Conservation (phyloP, 2,888 invertebrate species). For the Sesia bembeciformis region DNA sequence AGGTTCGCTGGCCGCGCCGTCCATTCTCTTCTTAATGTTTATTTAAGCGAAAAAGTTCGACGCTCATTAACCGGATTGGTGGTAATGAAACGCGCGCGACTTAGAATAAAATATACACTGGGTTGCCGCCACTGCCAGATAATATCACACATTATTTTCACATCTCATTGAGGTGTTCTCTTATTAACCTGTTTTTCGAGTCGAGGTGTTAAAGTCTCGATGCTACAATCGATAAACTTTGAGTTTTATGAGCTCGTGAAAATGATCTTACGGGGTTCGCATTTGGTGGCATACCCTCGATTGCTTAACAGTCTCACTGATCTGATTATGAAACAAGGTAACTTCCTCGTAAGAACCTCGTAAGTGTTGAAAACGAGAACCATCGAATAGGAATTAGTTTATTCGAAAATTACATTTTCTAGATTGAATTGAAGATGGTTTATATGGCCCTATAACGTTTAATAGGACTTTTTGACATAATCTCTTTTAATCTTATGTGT, state of each 20-base stretch:
- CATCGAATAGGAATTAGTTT: no score
- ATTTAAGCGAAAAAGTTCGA: constrained; percentile 66
- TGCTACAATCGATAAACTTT: constrained; percentile 38
- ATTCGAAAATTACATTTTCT: no score
- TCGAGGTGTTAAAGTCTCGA: constrained; percentile 43
- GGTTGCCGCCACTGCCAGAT: constrained; percentile 27
- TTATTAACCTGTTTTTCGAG: constrained; percentile 51
- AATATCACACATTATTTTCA: constrained; percentile 58
- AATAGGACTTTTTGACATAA: no score
- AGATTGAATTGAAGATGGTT: no score
- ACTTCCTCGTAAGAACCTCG: no score
- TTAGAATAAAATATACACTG: constrained; percentile 35
- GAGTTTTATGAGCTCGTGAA: constrained; percentile 33
- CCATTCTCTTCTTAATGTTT: constrained; percentile 62
- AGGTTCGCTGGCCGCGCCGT: constrained; percentile 44
- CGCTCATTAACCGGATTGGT: constrained; percentile 59
- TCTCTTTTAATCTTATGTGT: no score
- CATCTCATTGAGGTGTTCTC: constrained; percentile 43
- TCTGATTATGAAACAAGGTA: constrained; percentile 18
- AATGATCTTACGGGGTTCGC: constrained; percentile 10
- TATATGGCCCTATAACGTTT: no score
- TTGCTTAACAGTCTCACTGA: constrained; percentile 18
- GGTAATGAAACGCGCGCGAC: constrained; percentile 47
- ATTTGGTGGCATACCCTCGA: constrained; percentile 10
- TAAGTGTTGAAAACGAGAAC: no score